Evolutionary conservation across 2,113 vertebrate genomes (phyloP).

Genomic region (Laticauda colubrina): DNA sequence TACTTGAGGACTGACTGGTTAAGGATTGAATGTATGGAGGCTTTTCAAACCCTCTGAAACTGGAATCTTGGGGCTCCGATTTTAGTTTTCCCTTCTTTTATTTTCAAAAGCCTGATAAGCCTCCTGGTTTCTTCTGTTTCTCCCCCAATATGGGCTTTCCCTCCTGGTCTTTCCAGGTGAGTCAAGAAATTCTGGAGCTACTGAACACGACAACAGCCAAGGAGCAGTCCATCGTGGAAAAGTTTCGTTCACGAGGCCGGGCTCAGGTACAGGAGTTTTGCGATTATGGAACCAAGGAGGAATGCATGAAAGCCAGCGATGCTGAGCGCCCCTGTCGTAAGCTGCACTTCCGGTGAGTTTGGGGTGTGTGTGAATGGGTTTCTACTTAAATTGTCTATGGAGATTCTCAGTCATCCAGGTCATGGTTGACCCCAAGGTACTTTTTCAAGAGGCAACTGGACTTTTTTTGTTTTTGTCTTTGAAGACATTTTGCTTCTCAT

Average conservation of each 20-base stretch:
- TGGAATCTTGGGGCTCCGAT: background rate
- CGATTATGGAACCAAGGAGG: conserved; percentile 92
- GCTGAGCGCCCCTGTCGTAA: conserved; percentile 84
- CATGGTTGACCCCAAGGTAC: too few species aligned
- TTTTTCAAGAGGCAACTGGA: too few species aligned
- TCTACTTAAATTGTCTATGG: background rate
- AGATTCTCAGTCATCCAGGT: too few species aligned
- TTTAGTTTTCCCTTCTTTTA: background rate
- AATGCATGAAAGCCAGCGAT: conserved; percentile 83
- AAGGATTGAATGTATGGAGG: background rate
- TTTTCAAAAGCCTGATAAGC: background rate
- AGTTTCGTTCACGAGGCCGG: conserved; percentile 87
- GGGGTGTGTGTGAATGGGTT: background rate
- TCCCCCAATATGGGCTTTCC: background rate
- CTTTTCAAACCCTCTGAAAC: background rate
- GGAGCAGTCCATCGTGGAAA: conserved; percentile 93
- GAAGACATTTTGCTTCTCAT: too few species aligned
- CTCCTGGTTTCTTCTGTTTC: background rate
- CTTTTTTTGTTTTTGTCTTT: too few species aligned
- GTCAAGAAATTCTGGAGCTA: conserved; percentile 90
- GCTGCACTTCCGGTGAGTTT: conserved; percentile 83
- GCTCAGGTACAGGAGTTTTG: conserved; percentile 95
- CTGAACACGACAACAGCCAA: conserved; percentile 90
- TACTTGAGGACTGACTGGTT: too few species aligned
- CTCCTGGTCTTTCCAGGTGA: conserved; percentile 74